phyloP scores from a whole-genome alignment of 2,113 vertebrate genomes.

The Gulo gulo region DNA sequence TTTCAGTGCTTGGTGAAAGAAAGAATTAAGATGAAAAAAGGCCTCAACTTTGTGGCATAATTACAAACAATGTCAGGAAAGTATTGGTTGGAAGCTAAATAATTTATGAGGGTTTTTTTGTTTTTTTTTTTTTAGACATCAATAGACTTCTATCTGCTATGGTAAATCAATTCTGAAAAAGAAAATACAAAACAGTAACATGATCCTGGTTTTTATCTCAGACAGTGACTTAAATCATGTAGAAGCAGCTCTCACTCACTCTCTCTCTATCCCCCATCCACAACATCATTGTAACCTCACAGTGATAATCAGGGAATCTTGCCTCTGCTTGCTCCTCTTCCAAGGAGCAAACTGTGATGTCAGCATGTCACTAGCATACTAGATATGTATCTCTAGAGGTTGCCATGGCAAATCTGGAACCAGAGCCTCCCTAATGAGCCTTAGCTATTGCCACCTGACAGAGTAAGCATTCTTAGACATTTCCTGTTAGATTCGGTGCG shows the following conservation, averaged over 20 bases:
- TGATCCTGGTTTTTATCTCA: constrained; percentile 12
- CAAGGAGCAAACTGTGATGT: constrained; percentile 63
- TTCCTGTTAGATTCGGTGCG: constrained; percentile 60
- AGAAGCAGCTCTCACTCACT: neutral
- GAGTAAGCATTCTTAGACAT: constrained; percentile 58
- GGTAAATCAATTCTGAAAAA: neutral
- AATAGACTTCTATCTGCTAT: neutral
- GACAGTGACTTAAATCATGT: neutral
- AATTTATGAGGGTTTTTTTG: neutral
- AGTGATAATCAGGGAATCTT: constrained; percentile 52
- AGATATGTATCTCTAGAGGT: constrained; percentile 71
- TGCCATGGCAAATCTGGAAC: constrained; percentile 68
- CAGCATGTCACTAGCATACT: constrained; percentile 38
- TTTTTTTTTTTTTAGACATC: neutral
- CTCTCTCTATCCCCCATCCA: no score
- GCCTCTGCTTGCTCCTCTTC: constrained; percentile 52
- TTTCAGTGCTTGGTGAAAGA: neutral
- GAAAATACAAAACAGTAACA: neutral
- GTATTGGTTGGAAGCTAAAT: neutral
- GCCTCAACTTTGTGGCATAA: neutral
- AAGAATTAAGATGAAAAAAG: neutral
- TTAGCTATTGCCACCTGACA: constrained; percentile 33
- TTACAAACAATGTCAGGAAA: neutral
- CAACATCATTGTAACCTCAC: neutral
- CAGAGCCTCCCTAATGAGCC: constrained; percentile 55